A percentile compares a stretch with the other conserved stretches of the same genome.
Conservation (phyloP, 1,140 invertebrate species). For the Psilanteris sp. region DNA sequence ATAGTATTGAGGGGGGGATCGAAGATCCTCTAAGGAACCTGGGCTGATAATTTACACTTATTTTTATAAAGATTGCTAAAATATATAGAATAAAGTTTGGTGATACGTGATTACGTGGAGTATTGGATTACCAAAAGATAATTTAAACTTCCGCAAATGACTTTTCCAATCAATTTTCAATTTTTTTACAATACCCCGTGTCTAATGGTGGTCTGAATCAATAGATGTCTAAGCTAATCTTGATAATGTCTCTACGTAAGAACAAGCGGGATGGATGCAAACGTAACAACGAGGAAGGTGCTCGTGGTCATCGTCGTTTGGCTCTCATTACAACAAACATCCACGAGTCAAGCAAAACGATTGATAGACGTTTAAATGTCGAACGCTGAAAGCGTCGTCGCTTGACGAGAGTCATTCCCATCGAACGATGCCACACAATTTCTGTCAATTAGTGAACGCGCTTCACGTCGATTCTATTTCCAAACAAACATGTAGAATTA, state of each 20-base stretch:
- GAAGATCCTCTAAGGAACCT: no score
- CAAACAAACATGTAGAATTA: slow-evolving; percentile 1
- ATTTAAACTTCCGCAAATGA: slow-evolving; percentile 20
- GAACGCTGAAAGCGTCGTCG: slow-evolving; percentile 50
- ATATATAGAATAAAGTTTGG: no score
- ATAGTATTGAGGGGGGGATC: no score
- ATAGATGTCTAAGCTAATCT: slow-evolving; percentile 48
- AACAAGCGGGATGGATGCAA: slow-evolving; percentile 7
- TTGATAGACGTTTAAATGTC: slow-evolving; percentile 67
- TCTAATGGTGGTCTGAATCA: slow-evolving; percentile 34
- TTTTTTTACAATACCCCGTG: slow-evolving; percentile 9
- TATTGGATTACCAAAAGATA: slow-evolving; percentile 14
- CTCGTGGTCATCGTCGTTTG: slow-evolving; percentile 49
- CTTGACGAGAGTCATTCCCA: slow-evolving; percentile 60
- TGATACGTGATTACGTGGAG: background rate
- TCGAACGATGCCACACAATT: slow-evolving; percentile 54
- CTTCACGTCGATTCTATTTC: slow-evolving; percentile 32
- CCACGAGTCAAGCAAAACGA: slow-evolving; percentile 47
- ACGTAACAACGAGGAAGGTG: slow-evolving; percentile 49
- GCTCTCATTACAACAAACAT: slow-evolving; percentile 61
- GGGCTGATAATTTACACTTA: no score
- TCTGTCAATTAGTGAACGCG: slow-evolving; percentile 60
- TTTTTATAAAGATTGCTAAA: no score
- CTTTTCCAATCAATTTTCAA: slow-evolving; percentile 45
- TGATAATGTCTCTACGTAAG: slow-evolving; percentile 31